Conservation (phyloP, 2,113 vertebrate genomes). For the Calidris pugnax region DNA sequence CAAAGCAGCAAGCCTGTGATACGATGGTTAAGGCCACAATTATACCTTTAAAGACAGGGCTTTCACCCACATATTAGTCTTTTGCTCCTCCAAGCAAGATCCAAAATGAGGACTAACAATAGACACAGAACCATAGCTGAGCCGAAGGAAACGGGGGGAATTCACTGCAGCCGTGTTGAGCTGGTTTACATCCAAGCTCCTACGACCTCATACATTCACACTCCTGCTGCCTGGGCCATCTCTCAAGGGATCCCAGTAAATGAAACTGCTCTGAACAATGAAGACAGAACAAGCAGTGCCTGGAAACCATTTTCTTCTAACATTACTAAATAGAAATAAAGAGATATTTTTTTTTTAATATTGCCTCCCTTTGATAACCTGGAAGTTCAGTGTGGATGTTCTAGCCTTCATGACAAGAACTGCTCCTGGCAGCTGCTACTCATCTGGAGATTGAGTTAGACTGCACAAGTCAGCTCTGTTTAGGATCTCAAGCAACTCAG, state of each 20-base stretch:
- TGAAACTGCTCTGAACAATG: neutral
- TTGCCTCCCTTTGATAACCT: neutral
- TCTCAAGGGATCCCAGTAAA: neutral
- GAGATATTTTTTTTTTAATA: neutral
- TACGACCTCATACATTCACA: neutral
- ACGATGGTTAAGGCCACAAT: neutral
- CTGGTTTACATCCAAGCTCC: neutral
- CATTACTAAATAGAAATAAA: neutral
- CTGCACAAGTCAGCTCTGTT: neutral
- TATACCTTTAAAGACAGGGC: neutral
- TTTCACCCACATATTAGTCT: neutral
- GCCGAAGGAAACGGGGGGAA: neutral
- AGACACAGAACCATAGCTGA: neutral
- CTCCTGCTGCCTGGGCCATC: neutral
- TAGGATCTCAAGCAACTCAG: neutral
- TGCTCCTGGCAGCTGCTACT: neutral
- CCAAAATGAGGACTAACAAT: neutral
- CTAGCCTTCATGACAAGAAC: neutral
- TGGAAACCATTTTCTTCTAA: neutral
- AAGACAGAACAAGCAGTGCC: neutral
- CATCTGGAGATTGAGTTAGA: neutral
- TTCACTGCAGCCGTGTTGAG: neutral
- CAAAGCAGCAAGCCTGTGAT: neutral
- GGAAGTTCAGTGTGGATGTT: neutral
- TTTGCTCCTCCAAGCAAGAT: neutral